These are phyloP conservation scores for Bombus waltoni DNA, from an alignment of 1,140 invertebrate species.

Conservation along the genomic window DNA sequence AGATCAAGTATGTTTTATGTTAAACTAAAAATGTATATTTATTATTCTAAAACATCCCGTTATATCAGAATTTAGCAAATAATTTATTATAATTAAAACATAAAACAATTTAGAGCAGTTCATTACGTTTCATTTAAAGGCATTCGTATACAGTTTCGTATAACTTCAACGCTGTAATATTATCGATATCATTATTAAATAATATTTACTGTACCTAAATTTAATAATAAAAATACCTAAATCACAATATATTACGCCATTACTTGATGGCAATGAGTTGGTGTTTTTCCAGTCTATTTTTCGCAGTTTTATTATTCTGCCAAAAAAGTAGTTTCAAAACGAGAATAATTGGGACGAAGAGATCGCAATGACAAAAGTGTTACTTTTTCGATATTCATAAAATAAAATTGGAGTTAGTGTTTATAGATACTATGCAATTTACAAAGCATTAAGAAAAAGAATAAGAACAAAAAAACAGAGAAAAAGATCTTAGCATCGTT, in stretches of 20 bases:
- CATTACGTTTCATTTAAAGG: conserved; percentile 68
- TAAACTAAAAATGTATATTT: conserved; percentile 1
- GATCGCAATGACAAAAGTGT: conserved; percentile 63
- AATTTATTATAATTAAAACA: conserved; percentile 38
- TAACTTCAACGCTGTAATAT: conserved; percentile 71
- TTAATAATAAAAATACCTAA: conserved; percentile 79
- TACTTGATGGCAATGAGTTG: conserved; percentile 60
- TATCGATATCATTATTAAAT: conserved; percentile 76
- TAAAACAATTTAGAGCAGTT: conserved; percentile 38
- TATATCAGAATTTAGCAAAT: background rate
- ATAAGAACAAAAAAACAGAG: conserved; percentile 6
- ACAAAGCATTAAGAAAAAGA: conserved; percentile 51
- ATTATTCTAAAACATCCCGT: background rate
- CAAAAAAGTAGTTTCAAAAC: conserved; percentile 39
- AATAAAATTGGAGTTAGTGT: conserved; percentile 52
- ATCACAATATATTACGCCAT: conserved; percentile 76
- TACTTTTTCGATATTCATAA: conserved; percentile 33
- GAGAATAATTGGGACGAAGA: conserved; percentile 40
- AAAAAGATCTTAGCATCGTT: conserved; percentile 51
- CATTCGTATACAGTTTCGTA: conserved; percentile 61
- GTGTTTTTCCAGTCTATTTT: conserved; percentile 70
- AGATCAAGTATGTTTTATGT: conserved; percentile 18
- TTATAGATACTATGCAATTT: conserved; percentile 53
- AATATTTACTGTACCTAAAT: conserved; percentile 78
- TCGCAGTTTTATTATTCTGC: conserved; percentile 44